These are phyloP conservation scores for Myotis lucifugus DNA, from an alignment of 2,113 vertebrate genomes.

Conservation along the genomic window DNA sequence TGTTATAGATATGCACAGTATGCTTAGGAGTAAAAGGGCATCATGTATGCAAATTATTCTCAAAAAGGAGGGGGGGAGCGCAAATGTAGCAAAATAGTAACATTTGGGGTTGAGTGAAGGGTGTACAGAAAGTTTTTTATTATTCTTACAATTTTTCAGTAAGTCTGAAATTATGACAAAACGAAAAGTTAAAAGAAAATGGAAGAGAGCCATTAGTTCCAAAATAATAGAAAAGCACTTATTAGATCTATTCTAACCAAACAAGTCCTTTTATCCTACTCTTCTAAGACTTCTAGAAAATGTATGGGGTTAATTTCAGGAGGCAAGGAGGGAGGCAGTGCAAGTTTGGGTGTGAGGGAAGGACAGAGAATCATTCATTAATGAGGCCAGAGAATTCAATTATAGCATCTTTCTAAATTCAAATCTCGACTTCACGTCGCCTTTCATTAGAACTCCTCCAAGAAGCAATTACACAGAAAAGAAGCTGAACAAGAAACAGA, in stretches of 20 bases:
- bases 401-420: neutral
- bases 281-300: neutral
- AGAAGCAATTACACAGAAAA: neutral
- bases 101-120: neutral
- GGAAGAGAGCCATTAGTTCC: neutral
- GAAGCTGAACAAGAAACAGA: neutral
- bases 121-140: neutral
- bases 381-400: neutral
- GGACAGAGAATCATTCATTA: slow-evolving; percentile 3
- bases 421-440: neutral
- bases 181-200: neutral
- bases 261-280: neutral
- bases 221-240: neutral
- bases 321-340: neutral
- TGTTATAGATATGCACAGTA: neutral
- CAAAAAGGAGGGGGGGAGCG: neutral
- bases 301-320: neutral
- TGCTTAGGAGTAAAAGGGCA: neutral
- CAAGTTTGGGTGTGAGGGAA: neutral
- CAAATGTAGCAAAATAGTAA: neutral
- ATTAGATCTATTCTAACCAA: neutral
- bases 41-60: neutral
- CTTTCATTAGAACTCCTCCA: slow-evolving; percentile 1
- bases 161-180: slow-evolving; percentile 12
- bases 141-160: neutral